These are phyloP conservation scores for Metalampra italica DNA, from an alignment of 2,888 invertebrate species.

Conservation along the genomic window DNA sequence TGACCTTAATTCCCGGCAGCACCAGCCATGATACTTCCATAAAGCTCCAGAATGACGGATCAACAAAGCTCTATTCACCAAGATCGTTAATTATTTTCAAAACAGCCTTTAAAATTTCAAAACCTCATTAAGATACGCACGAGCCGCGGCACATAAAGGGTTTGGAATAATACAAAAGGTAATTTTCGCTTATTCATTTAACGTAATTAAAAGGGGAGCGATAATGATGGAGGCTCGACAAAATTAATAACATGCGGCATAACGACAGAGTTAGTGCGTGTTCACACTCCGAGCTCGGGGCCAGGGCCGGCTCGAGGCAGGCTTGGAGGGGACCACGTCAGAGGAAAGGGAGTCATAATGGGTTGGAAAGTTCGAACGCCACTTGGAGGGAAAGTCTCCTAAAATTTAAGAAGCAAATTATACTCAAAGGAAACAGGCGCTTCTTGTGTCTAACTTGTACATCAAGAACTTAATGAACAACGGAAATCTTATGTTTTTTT, in stretches of 20 bases:
- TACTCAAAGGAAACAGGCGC: no score
- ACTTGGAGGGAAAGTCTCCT: no score
- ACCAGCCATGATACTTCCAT: neutral
- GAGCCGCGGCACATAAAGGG: conserved; percentile 56
- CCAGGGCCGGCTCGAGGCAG: no score
- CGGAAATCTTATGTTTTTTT: no score
- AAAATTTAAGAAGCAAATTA: no score
- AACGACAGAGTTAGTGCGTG: conserved; percentile 31
- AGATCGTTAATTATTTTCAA: conserved; percentile 68
- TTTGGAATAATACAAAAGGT: conserved; percentile 67
- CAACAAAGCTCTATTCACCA: conserved; percentile 35
- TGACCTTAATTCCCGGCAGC: neutral
- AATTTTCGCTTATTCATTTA: conserved; percentile 77
- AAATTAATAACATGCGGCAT: conserved; percentile 56
- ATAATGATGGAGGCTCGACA: conserved; percentile 51
- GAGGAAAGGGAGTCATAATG: no score
- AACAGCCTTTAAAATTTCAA: conserved; percentile 68
- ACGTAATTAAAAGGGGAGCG: conserved; percentile 65
- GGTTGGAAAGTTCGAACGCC: no score
- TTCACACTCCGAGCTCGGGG: neutral
- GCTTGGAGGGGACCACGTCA: no score
- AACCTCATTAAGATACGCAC: conserved; percentile 72
- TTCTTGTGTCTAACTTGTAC: no score
- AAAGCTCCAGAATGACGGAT: neutral
- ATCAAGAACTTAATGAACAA: no score